Base-by-base conservation (phyloP, 2,113 vertebrate genomes). In the Bubo scandiacus region DNA sequence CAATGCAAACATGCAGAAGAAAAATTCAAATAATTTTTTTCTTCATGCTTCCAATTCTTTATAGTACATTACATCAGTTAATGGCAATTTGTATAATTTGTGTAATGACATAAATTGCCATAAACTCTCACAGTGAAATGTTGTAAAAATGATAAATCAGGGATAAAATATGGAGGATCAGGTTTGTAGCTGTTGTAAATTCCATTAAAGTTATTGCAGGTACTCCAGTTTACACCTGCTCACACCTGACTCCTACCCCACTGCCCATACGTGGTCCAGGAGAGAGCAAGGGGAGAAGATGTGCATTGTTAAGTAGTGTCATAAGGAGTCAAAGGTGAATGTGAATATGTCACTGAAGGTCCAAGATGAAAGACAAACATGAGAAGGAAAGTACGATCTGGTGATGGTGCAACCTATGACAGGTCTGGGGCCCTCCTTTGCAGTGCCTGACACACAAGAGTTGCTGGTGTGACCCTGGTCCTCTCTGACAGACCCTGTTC, bases 41-140 rank as follows among this genome's bases (percentile, higher is more conserved):
- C 92, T 97, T 97, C 97, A 96, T 97, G 97, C 92, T 96, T 95
- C 73, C 92, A 96, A 94, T 98, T 97, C 96, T 98, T 98, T 98
- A 98, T 98, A 98, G 97, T 97, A 98, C 97, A 98, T 98, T 98
- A 98, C 96, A 98, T 98, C 96, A 96, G 97, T 98, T 98, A 98
- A 98, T 98, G 97, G 87, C 94, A 98, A 98, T 98, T 98, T 98
- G 96, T 98, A 97, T 98, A 98, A 98, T 98, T 98, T 98, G 95
- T 98, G 95, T 98, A 98, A 98, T 98, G 97, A 98, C 96, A 98
- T 97, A 97, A 98, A 97, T 97, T 98, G 95, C 96, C 91, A 97
- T 96, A 97, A 98, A 98, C 85, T 92, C 82, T 97, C 94, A 96
- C 78, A 88, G 83, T 92, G 94, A 97, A 98, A 89, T 97, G 96